Evolutionary conservation across 2,888 invertebrate species (phyloP).

Genomic region (Galerucella nymphaeae): DNA sequence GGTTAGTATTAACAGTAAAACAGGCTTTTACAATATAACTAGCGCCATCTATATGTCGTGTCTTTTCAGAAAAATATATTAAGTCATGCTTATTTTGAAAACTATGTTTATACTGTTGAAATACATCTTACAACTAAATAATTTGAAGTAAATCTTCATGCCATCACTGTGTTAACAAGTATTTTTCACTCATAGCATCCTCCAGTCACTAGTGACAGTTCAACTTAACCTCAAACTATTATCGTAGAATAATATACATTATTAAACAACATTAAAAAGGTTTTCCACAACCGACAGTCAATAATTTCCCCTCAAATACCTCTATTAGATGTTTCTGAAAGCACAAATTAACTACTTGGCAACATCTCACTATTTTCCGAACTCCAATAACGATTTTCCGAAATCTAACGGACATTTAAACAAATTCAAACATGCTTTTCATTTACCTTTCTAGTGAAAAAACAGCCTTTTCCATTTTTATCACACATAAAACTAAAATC

Average conservation of each 20-base stretch:
- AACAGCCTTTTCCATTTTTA: constrained; percentile 78
- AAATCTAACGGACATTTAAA: neutral
- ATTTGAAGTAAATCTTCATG: no score
- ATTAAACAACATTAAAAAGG: neutral
- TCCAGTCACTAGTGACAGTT: constrained; percentile 14
- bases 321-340: constrained; percentile 23
- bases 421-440: constrained; percentile 47
- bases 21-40: no score
- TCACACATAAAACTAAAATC: constrained; percentile 72
- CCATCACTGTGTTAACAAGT: no score
- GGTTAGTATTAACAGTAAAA: no score
- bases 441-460: constrained; percentile 73
- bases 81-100: no score
- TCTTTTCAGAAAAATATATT: no score
- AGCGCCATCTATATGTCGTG: no score
- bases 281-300: neutral
- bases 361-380: constrained; percentile 34
- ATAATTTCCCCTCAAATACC: constrained; percentile 31
- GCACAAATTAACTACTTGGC: constrained; percentile 32
- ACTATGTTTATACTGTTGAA: no score
- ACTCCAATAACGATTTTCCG: constrained; percentile 11
- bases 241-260: no score
- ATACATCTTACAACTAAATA: no score
- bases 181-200: no score
- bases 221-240: neutral